phyloP scores from a whole-genome alignment of 92 coral and sea anemone genomes.

The Zoanthus sociatus region DNA sequence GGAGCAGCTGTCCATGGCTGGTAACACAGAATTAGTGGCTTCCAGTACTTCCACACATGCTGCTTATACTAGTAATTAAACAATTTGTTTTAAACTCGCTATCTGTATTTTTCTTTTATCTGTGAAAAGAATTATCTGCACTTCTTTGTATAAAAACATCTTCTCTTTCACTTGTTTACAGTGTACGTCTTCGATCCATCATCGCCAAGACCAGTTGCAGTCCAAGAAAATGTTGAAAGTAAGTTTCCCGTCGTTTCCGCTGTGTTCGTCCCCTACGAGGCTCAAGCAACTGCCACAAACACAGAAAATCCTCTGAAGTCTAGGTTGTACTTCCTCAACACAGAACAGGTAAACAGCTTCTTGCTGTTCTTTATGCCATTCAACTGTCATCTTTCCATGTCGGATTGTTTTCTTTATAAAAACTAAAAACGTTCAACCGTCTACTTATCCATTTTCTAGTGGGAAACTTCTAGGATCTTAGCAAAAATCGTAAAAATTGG shows the following conservation, averaged over 20 bases:
- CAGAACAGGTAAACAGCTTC: conserved; percentile 66
- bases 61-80: no score
- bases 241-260: conserved; percentile 69
- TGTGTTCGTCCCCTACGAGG: conserved; percentile 69
- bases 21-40: no score
- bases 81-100: no score
- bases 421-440: no score
- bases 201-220: conserved; percentile 85
- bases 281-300: conserved; percentile 29
- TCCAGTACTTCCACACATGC: no score
- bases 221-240: conserved; percentile 67
- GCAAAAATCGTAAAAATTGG: no score
- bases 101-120: no score
- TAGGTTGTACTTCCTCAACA: conserved; percentile 76
- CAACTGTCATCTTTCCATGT: background rate
- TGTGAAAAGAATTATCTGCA: no score
- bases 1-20: no score
- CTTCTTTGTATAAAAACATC: no score
- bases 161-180: conserved; percentile 18
- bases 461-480: no score
- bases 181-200: conserved; percentile 94
- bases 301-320: conserved; percentile 60
- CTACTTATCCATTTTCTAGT: no score
- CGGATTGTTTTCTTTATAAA: background rate
- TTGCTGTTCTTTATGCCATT: background rate